These are phyloP conservation scores for Gymnosoma rotundatum DNA, from an alignment of 2,888 invertebrate genomes.

Conservation along the genomic window DNA sequence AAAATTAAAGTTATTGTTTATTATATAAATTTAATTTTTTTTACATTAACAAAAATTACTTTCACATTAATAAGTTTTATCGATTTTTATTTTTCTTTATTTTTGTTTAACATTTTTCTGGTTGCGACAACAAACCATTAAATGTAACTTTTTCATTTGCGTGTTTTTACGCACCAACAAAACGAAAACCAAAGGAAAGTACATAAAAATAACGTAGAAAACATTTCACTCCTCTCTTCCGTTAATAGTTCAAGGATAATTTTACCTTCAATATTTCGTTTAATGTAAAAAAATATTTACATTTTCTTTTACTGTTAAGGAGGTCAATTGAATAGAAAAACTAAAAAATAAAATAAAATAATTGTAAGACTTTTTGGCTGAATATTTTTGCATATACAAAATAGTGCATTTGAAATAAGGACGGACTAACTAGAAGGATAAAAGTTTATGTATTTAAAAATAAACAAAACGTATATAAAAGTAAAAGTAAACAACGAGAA, in stretches of 20 bases:
- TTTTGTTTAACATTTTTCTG: slow-evolving; percentile 18
- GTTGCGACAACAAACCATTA: slow-evolving; percentile 23
- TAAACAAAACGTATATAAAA: no score
- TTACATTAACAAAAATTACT: neutral
- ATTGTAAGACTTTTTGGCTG: neutral
- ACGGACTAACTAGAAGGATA: no score
- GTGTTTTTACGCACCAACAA: slow-evolving; percentile 56
- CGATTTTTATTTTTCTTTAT: slow-evolving; percentile 25
- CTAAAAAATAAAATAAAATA: neutral
- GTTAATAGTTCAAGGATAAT: slow-evolving; percentile 57
- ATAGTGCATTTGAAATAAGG: no score
- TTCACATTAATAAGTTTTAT: slow-evolving; percentile 22
- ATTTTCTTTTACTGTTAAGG: slow-evolving; percentile 23
- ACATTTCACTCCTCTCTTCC: slow-evolving; percentile 21
- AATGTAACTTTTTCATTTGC: slow-evolving; percentile 49
- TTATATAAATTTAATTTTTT: neutral
- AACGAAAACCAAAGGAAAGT: slow-evolving; percentile 18
- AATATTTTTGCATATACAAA: no score
- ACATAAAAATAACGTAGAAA: slow-evolving; percentile 30
- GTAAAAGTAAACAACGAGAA: no score
- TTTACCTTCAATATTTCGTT: slow-evolving; percentile 29
- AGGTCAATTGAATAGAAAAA: slow-evolving; percentile 29
- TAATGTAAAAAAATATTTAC: neutral
- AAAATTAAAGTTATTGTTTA: no score
- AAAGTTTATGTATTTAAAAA: no score